Evolutionary conservation across 2,888 invertebrate species (phyloP).

Genomic region (Philonicus albiceps): DNA sequence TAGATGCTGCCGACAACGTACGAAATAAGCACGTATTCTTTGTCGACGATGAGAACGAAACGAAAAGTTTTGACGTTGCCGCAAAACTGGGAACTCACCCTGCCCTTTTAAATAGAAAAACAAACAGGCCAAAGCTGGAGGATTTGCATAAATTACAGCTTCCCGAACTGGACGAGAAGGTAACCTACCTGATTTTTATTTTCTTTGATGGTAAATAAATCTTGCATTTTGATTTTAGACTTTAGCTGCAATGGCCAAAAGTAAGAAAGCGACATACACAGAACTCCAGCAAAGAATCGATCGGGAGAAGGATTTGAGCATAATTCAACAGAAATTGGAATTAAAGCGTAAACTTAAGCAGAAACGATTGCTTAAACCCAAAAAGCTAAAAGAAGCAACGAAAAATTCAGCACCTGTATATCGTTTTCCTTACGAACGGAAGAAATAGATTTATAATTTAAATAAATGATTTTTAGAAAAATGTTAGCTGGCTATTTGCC

Average conservation of each 20-base stretch:
- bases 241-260: constrained; percentile 63
- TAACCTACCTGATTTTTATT: constrained; percentile 50
- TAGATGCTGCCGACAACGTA: constrained; percentile 74
- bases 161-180: constrained; percentile 69
- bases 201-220: not conserved
- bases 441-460: constrained; percentile 67
- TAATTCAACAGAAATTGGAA: constrained; percentile 82
- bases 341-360: constrained; percentile 73
- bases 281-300: constrained; percentile 79
- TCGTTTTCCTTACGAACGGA: constrained; percentile 82
- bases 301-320: constrained; percentile 76
- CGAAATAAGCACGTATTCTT: constrained; percentile 84
- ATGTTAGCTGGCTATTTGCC: not conserved
- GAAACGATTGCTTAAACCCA: constrained; percentile 72
- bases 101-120: constrained; percentile 71
- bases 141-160: constrained; percentile 68
- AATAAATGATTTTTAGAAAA: not conserved
- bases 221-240: not conserved
- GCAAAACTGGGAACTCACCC: constrained; percentile 80
- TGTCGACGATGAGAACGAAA: constrained; percentile 72
- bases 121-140: constrained; percentile 73
- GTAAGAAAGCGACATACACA: constrained; percentile 72
- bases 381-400: constrained; percentile 70
- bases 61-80: constrained; percentile 72
- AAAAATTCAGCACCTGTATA: constrained; percentile 77